Evolutionary conservation across 2,113 vertebrate genomes (phyloP).

Genomic region (Cromileptes altivelis): DNA sequence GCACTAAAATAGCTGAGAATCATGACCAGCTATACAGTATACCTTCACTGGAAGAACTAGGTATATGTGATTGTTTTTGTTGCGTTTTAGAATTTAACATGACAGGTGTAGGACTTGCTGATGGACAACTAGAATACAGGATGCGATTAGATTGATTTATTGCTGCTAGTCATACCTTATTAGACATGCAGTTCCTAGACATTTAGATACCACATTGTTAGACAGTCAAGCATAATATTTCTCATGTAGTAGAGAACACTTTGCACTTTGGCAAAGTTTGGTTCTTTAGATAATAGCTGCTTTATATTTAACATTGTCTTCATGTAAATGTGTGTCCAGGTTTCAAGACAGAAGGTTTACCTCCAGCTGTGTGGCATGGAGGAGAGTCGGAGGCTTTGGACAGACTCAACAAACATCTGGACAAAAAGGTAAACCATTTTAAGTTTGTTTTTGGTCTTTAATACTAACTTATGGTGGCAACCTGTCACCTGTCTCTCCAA

Average conservation of each 20-base stretch:
- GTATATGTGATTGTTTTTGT: constrained; percentile 69
- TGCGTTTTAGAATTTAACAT: background rate
- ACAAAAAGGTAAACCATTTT: constrained; percentile 90
- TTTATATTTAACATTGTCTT: background rate
- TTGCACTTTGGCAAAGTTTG: background rate
- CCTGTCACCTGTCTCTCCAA: background rate
- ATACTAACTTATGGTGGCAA: background rate
- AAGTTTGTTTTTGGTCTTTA: background rate
- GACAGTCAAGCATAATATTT: background rate
- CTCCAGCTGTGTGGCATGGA: constrained; percentile 91
- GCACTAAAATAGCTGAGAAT: constrained; percentile 88
- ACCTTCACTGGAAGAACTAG: constrained; percentile 95
- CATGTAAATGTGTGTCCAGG: constrained; percentile 79
- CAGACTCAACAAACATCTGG: constrained; percentile 93
- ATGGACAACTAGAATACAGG: background rate
- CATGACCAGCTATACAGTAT: constrained; percentile 93
- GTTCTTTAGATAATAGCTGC: background rate
- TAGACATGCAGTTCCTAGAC: background rate
- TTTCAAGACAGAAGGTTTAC: constrained; percentile 89
- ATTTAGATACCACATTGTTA: background rate
- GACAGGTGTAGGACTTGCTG: background rate
- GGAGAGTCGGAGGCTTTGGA: constrained; percentile 95
- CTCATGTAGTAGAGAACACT: background rate
- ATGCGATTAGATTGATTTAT: background rate
- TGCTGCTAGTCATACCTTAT: background rate